Conservation (phyloP, 2,113 vertebrate genomes). For the Rhynchopsitta pachyrhyncha region DNA sequence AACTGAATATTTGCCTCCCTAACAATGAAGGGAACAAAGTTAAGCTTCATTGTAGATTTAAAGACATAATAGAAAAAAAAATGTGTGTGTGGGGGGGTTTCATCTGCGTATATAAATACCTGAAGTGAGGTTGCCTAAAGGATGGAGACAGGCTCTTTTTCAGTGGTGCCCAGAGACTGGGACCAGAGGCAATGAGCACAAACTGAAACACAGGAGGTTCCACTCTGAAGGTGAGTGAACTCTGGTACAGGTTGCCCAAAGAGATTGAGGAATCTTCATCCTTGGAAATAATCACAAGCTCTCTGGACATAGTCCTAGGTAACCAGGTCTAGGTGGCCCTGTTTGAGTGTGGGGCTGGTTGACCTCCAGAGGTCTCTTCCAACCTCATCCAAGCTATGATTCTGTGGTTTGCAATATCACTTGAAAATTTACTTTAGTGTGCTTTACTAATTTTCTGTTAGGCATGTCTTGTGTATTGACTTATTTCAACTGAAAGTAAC, state of each 20-base stretch:
- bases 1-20: background rate
- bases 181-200: background rate
- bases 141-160: background rate
- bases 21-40: background rate
- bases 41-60: background rate
- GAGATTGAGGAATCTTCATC: background rate
- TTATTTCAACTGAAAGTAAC: background rate
- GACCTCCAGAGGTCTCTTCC: background rate
- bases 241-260: background rate
- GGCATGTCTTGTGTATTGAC: background rate
- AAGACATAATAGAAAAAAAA: background rate
- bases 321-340: fast-evolving
- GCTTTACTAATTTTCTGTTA: background rate
- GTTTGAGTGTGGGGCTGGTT: background rate
- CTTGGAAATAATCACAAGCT: background rate
- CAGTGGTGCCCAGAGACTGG: background rate
- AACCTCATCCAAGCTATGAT: background rate
- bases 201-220: background rate
- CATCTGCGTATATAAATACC: background rate
- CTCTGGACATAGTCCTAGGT: background rate
- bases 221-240: background rate
- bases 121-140: background rate
- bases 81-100: no score
- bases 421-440: background rate
- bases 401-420: background rate